Conservation (phyloP, 2,113 vertebrate species). For the Phylloscopus whistleri region DNA sequence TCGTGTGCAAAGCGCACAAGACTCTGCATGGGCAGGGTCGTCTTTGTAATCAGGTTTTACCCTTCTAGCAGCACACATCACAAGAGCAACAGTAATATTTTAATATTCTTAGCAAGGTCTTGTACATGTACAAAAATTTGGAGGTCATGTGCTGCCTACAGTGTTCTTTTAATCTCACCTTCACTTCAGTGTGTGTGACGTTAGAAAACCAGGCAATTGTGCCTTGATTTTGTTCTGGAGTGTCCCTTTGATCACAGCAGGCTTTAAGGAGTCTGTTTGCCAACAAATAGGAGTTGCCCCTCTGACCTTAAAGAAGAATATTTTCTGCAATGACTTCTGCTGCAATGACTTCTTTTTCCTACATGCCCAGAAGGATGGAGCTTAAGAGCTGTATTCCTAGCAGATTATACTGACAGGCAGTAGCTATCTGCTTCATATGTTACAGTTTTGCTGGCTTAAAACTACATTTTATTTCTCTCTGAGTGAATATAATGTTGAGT, state of each 20-base stretch:
- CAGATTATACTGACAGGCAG: not conserved
- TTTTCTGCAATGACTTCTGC: not conserved
- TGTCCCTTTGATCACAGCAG: constrained; percentile 1
- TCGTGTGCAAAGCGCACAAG: not conserved
- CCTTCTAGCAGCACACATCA: not conserved
- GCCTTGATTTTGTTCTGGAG: not conserved
- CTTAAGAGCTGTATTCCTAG: not conserved
- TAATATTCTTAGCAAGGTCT: not conserved
- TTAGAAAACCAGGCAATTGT: not conserved
- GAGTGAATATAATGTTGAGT: not conserved
- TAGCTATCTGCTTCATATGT: not conserved
- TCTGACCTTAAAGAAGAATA: not conserved
- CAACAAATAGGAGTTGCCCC: not conserved
- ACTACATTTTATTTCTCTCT: not conserved
- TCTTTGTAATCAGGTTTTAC: not conserved
- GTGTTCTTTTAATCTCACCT: not conserved
- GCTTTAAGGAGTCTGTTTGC: not conserved
- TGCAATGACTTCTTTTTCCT: not conserved
- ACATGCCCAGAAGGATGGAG: not conserved
- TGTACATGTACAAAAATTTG: not conserved
- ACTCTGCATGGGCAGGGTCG: not conserved
- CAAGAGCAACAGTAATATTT: not conserved
- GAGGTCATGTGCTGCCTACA: not conserved
- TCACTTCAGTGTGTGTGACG: not conserved
- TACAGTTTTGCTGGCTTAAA: not conserved